A percentile compares a stretch with the other conserved stretches of the same genome.
phyloP scores from a whole-genome alignment of 53 echinoderm and acorn worm genomes.

The Henricia sp. region DNA sequence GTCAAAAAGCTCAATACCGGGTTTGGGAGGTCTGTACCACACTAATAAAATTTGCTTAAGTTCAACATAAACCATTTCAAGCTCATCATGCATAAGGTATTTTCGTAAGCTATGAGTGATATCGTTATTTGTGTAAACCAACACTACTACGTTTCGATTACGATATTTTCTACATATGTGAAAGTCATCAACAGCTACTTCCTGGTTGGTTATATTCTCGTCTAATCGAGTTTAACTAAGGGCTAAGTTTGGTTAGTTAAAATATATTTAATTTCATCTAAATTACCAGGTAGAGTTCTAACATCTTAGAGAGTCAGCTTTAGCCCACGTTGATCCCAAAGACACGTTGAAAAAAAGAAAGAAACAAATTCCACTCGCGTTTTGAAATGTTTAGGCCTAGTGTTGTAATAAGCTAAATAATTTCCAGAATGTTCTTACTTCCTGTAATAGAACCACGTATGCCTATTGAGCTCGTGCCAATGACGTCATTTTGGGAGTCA shows the following conservation, averaged over 20 bases:
- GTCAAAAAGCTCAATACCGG: background rate
- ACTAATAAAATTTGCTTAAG: background rate
- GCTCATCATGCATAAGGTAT: background rate
- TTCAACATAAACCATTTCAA: constrained; percentile 1
- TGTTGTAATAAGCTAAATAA: too few species aligned
- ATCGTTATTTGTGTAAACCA: background rate
- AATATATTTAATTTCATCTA: background rate
- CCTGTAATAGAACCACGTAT: too few species aligned
- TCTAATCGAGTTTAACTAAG: constrained; percentile 7
- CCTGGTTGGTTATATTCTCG: background rate
- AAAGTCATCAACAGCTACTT: background rate
- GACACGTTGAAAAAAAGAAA: too few species aligned
- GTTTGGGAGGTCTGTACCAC: constrained; percentile 10
- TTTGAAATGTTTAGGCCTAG: too few species aligned
- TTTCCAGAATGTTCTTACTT: too few species aligned
- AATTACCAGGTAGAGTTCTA: background rate
- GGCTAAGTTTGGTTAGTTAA: background rate
- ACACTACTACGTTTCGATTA: background rate
- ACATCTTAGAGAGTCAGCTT: background rate
- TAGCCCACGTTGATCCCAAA: background rate
- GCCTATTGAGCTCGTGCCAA: too few species aligned
- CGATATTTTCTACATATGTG: constrained; percentile 3
- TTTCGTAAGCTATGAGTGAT: background rate
- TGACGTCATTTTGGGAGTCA: too few species aligned
- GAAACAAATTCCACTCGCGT: too few species aligned